Evolutionary conservation across 1,140 invertebrate genomes (phyloP), one percentile per base, ranked within the genome.

Genomic region (Notospermus geniculatus): DNA sequence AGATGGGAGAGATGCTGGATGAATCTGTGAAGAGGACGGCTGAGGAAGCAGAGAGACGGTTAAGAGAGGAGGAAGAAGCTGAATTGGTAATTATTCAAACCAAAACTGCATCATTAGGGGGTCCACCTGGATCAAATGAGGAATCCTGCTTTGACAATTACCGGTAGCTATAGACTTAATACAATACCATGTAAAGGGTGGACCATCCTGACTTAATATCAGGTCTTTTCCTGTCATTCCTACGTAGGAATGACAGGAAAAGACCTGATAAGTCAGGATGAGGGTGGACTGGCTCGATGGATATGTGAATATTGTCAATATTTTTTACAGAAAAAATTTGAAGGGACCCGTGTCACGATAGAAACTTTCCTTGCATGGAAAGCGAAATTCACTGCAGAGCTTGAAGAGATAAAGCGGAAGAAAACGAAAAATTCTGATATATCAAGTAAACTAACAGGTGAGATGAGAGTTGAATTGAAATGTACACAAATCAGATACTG

Each of bases 351-450:
- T 75, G 95, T 98, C 0, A 92, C 92, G 1, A 91, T 98, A 1
- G 95, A 98, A 83, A 90, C 91, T n/a, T 99, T 99, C 80, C 79
- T 97, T 62, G 88, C 86, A 39, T 99, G 96, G 96, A 95, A 96
- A 77, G 86, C 88, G 59, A 88, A 89, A 64, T 99, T 98, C 85
- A 95, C 98, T 80, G 86, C 88, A 54, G 93, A 97, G 81, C 89
- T 90, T 80, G 88, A 88, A 19, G 87, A 90, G 57, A 82, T 88
- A n/a, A 90, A 89, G 46, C 60, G 63, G 30, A 19, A 60, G 25
- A 71, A 78, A 71, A 87, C 90, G 73, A 86, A 87, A 43, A 80
- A 82, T 39, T 85, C 87, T 59, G 36, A 50, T 22, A 54, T 28
- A 25, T 60, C 66, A 7, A 78, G 74, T 57, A 83, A 80, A 67